Base-by-base conservation (phyloP, 1,140 invertebrate genomes). In the Leptestheria dahalacensis region DNA sequence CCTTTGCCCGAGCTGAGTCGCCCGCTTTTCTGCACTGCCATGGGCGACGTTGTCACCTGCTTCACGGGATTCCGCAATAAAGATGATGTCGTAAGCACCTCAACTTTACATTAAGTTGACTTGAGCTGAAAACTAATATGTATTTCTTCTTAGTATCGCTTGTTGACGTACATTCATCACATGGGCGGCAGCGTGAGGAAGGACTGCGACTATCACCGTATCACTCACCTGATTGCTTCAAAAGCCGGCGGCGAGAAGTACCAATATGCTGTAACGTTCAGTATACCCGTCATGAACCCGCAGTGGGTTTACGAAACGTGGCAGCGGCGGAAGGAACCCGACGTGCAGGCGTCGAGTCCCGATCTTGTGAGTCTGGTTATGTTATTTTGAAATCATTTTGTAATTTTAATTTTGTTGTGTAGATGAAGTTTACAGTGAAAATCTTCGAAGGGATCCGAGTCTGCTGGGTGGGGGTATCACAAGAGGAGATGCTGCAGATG, bases 121-220 rank as follows among this genome's bases (percentile, higher is more conserved):
- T 3, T 15, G 1, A 52, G 50, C 2, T 52, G 11, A n/a, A n/a
- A n/a, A n/a, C n/a, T n/a, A n/a, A n/a, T n/a, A n/a, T n/a, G n/a
- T n/a, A n/a, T 49, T 61, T 64, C 63, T 64, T 76, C 72, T 29
- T 70, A 92, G 89, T 83, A 81, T 62, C 81, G 82, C 68, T 76
- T 94, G 66, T 84, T 91, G 63, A 83, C 83, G 65, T 77, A 89
- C 68, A 85, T 95, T 63, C 91, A 95, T 75, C 82, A 85, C 69
- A 95, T 97, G 91, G 91, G 90, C 63, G 92, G 91, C 18, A 92
- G 87, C 66, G 86, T 96, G 65, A 79, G 90, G 52, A 89, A 86
- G 73, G 89, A 94, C 65, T 84, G 91, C 76, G 82, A 81, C 59
- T 41, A 28, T 20, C 77, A 79, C 20, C 90, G 86, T 69, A 84